Conservation (phyloP, 2,113 vertebrate genomes). For the Mustela lutreola region DNA sequence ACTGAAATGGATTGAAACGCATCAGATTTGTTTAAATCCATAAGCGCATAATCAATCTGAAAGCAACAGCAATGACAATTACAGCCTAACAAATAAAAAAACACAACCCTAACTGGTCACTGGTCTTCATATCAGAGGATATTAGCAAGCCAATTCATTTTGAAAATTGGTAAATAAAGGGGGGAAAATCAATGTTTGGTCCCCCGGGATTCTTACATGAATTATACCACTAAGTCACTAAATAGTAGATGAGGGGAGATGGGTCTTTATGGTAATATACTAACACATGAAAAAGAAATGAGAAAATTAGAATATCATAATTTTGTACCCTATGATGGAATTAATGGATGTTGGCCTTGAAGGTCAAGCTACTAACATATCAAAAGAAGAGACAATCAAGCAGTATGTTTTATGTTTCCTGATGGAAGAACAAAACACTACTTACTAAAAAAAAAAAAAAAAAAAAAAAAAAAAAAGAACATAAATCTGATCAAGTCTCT, state of each 20-base stretch:
- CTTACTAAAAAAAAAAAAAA: neutral
- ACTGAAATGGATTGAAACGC: neutral
- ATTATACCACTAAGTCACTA: neutral
- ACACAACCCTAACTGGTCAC: neutral
- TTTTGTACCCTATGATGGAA: neutral
- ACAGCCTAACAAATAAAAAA: neutral
- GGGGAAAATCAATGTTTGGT: neutral
- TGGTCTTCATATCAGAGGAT: neutral
- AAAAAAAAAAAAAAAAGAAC: too few species aligned
- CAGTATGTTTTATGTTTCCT: neutral
- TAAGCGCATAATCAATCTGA: neutral
- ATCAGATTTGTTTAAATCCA: neutral
- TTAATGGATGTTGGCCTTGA: neutral
- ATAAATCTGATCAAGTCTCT: neutral
- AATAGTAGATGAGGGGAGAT: neutral
- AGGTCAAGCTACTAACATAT: neutral
- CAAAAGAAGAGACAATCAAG: neutral
- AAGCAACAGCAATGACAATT: neutral
- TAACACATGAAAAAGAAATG: slow-evolving; percentile 11
- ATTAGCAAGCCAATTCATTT: neutral
- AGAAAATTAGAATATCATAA: neutral
- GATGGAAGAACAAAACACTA: neutral
- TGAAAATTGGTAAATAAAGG: slow-evolving; percentile 25
- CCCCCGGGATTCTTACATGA: neutral
- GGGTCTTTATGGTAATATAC: neutral